Evolutionary conservation across 2,888 invertebrate species (phyloP), one percentile per base, ranked within the genome.

Genomic region (Eristalis tenax): DNA sequence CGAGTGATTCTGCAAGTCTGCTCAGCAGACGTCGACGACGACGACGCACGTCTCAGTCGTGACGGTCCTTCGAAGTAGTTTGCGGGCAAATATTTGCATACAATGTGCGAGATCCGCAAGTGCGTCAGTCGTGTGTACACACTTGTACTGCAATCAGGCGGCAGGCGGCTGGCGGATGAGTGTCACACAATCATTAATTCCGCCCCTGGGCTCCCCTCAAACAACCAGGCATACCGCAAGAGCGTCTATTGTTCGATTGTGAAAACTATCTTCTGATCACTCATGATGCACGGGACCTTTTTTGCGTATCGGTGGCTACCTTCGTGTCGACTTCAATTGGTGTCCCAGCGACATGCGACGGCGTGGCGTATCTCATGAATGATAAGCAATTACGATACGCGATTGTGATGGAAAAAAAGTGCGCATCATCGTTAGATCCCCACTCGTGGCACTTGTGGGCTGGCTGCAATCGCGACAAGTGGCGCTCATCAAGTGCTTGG

Each of bases 311-410:
- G 15, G 50, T 13, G 32, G 59, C 59, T 68, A 64, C 66, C 68
- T 82, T 78, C 64, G 71, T 63, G 79, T 75, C 28, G 70, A 64
- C 68, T 81, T 32, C 75, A 68, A 74, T 74, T 82, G 75, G 77
- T 81, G 68, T 64, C 66, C 66, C 50, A 6, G 70, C 82, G 69
- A 35, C 66, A 63, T 59, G 22, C 18, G 50, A 71, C 35, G 65
- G 32, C 71, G 40, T 50, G 50, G 59, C 43, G 40, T 84, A 80
- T 71, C 61, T 76, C 50, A 71, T 65, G 50, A 69, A 70, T 59
- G 56, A 85, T 73, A 85, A 70, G 73, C 82, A 86, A 86, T 82
- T 78, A 78, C 77, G 74, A 64, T 79, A 57, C 22, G 50, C 18
- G 18, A 63, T 63, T 43, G 74, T 38, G 56, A 38, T 38, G 66